Evolutionary conservation across 1,140 invertebrate genomes (phyloP).

Genomic region (Lysiphlebus fabarum): DNA sequence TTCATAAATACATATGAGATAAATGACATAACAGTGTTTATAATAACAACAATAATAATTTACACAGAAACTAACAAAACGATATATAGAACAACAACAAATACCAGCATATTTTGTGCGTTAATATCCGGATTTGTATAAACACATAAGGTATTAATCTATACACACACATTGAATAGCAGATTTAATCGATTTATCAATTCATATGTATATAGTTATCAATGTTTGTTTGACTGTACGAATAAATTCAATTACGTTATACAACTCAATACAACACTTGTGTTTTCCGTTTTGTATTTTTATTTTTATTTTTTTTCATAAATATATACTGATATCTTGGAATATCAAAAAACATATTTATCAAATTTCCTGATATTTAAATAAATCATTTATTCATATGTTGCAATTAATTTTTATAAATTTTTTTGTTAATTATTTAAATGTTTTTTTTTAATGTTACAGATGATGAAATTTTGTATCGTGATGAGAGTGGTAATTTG

Average conservation of each 20-base stretch:
- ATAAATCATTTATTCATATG: not conserved
- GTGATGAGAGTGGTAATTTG: constrained; percentile 45
- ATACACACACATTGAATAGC: constrained; percentile 12
- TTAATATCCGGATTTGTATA: constrained; percentile 37
- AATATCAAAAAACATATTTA: not conserved
- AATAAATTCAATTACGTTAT: constrained; percentile 17
- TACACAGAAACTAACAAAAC: not conserved
- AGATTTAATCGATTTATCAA: constrained; percentile 25
- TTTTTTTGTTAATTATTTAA: constrained; percentile 12
- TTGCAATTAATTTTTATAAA: too few relatives aligned
- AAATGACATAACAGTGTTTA: too few relatives aligned
- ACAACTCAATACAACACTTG: not conserved
- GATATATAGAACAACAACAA: constrained; percentile 16
- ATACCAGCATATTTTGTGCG: constrained; percentile 24
- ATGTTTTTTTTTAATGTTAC: constrained; percentile 33
- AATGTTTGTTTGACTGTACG: constrained; percentile 17
- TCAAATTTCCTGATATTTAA: not conserved
- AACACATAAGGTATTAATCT: constrained; percentile 31
- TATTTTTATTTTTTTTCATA: too few relatives aligned
- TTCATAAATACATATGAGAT: not conserved
- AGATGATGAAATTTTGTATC: constrained; percentile 50
- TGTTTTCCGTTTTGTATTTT: constrained; percentile 6
- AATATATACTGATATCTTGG: not conserved
- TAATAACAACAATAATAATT: constrained; percentile 4
- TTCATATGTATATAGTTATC: constrained; percentile 18